Conservation (phyloP, 2,797 vertebrate species). For the Scolopax bukidnonensis region DNA sequence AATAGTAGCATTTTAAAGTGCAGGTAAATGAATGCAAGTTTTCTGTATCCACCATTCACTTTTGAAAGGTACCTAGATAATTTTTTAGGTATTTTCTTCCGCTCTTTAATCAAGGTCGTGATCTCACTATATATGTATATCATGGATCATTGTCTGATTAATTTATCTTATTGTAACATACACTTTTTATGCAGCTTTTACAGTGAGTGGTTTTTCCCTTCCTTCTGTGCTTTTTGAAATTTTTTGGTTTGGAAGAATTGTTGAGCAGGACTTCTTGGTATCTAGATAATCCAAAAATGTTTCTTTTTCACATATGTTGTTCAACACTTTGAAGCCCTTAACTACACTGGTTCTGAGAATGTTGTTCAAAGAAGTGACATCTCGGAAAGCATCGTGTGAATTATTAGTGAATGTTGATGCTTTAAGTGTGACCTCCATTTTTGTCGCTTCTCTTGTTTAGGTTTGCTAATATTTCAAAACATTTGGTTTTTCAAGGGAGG, state of each 20-base stretch:
- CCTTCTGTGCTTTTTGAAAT: not conserved
- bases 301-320: not conserved
- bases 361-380: not conserved
- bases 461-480: not conserved
- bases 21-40: not conserved
- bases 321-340: not conserved
- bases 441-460: not conserved
- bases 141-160: not conserved
- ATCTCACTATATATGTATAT: not conserved
- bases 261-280: not conserved
- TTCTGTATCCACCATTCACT: not conserved
- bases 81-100: not conserved
- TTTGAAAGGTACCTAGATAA: not conserved
- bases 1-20: not conserved
- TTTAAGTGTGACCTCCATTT: not conserved
- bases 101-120: not conserved
- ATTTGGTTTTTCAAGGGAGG: not conserved
- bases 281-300: not conserved
- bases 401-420: not conserved
- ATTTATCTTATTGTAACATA: not conserved
- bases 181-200: not conserved
- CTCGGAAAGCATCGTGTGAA: not conserved
- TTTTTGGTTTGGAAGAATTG: not conserved
- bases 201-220: not conserved
- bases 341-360: not conserved